Evolutionary conservation across 2,797 vertebrate species (phyloP), one percentile per base, ranked within the genome.

Genomic region (Pantherophis vulpinus): DNA sequence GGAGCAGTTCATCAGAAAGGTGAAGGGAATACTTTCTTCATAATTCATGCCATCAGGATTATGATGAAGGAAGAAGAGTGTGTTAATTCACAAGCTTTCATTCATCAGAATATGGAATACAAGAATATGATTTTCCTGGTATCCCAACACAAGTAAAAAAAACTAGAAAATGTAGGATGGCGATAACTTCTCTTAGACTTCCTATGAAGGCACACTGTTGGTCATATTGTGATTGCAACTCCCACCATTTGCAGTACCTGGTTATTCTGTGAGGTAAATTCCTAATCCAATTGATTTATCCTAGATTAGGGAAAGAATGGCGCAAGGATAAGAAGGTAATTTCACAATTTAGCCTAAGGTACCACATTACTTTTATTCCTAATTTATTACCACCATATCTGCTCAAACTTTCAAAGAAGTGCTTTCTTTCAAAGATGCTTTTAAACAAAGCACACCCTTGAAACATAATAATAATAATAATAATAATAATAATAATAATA

Each of bases 1-100:
- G 70, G 74, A 92, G 91, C 87, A 95, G 91, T 91, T 95, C 66
- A 92, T 74, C 6, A 94, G 91, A 96, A 94, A 66, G 93, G 16
- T 32, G 56, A 93, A 60, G 90, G 92, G 88, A 79, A 95, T 96
- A 47, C 32, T 32, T 93, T 89, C 83, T 92, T 70, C 54, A 92
- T 94, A 96, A 95, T 96, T 95, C 66, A 95, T 94, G 58, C 83
- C 91, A 89, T 96, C 93, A 94, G 70, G 58, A 20, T 27, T 93
- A 94, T 92, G 59, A 42, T 94, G 61, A 88, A 93, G 92, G 47
- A 20, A 93, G 95, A 95, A 51, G 42, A 93, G 20, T 91, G 3
- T 66, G 94, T 94, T 94, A 95, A 88, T 60, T 88, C 27, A 83
- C 37, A 94, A 32, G 93, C 90, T 7, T 74, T 74, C 66, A 37